These are phyloP conservation scores for Cremastinae sp. DNA, from an alignment of 2,888 invertebrate species.

Conservation along the genomic window DNA sequence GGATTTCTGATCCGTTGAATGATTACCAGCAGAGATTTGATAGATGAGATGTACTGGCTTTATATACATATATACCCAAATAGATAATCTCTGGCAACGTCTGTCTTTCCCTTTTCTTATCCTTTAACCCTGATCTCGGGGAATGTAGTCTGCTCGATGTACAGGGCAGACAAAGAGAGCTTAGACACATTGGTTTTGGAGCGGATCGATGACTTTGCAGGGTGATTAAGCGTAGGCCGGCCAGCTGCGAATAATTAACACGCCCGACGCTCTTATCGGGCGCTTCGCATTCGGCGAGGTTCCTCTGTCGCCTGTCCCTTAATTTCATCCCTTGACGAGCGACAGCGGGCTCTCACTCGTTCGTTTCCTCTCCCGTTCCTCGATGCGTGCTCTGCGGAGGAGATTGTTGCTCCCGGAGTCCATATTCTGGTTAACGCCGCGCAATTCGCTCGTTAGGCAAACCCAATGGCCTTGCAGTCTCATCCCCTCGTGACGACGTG, in stretches of 20 bases:
- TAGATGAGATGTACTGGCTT: background rate
- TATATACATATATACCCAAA: too few relatives aligned
- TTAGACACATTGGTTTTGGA: slow-evolving; percentile 62
- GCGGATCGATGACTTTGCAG: slow-evolving; percentile 62
- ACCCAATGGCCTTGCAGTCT: slow-evolving; percentile 55
- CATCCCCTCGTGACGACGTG: slow-evolving; percentile 44
- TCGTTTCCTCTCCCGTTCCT: background rate
- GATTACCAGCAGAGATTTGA: background rate
- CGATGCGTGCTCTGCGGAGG: slow-evolving; percentile 19
- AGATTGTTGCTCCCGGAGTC: slow-evolving; percentile 31
- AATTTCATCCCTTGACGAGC: slow-evolving; percentile 1
- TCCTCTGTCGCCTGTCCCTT: slow-evolving; percentile 15
- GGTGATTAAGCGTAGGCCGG: slow-evolving; percentile 61
- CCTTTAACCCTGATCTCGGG: background rate
- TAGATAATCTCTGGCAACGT: background rate
- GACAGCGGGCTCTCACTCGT: slow-evolving; percentile 12
- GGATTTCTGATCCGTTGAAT: too few relatives aligned
- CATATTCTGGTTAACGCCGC: slow-evolving; percentile 51
- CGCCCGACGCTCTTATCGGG: slow-evolving; percentile 64
- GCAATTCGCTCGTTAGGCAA: slow-evolving; percentile 60
- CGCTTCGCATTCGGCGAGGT: slow-evolving; percentile 53
- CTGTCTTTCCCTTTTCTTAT: background rate
- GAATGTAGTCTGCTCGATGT: background rate
- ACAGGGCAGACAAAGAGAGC: slow-evolving; percentile 26
- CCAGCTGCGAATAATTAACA: slow-evolving; percentile 65